Evolutionary conservation across 2,113 vertebrate species (phyloP).

Genomic region (Lampris megalopsis): DNA sequence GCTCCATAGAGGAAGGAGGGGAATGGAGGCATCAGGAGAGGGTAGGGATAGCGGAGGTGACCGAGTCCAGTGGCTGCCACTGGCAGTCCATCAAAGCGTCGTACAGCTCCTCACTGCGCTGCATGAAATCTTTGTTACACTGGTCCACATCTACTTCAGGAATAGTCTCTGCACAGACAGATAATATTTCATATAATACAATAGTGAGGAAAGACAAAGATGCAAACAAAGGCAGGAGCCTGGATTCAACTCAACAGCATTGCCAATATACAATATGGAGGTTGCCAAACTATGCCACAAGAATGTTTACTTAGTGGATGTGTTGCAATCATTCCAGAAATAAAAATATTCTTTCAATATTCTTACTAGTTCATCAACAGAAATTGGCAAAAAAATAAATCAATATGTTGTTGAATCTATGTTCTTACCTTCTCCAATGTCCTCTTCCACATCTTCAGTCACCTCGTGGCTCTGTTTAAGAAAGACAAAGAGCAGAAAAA

Average conservation of each 20-base stretch:
- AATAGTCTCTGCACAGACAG: constrained; percentile 70
- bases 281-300: no score
- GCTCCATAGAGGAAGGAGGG: neutral
- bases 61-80: constrained; percentile 91
- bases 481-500: constrained; percentile 16
- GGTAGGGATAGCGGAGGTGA: constrained; percentile 83
- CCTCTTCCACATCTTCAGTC: constrained; percentile 70
- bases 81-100: constrained; percentile 91
- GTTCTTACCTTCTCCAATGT: constrained; percentile 77
- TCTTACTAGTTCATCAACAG: no score
- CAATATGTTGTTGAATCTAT: neutral
- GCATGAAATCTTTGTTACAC: constrained; percentile 91
- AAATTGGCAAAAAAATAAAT: neutral
- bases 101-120: constrained; percentile 92
- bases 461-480: constrained; percentile 67
- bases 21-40: constrained; percentile 71
- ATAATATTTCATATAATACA: neutral
- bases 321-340: no score
- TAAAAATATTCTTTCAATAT: no score
- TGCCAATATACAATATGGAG: no score
- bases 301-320: no score
- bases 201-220: no score
- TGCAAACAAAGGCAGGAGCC: no score
- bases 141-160: constrained; percentile 85
- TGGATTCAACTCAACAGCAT: no score